Evolutionary conservation across 2,113 vertebrate species (phyloP).

Genomic region (Alexandromys fortis): DNA sequence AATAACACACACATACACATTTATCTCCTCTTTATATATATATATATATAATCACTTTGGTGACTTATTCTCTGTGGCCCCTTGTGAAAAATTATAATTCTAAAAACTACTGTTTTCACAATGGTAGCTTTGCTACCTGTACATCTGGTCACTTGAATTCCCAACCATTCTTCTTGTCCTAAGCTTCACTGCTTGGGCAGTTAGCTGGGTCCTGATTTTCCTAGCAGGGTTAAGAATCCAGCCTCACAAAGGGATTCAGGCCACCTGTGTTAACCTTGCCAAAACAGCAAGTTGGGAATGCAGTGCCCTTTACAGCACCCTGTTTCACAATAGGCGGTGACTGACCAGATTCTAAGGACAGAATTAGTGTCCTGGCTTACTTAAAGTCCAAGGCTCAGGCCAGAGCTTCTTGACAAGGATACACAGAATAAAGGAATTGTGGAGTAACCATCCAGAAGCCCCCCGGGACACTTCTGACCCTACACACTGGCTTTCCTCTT

Average conservation of each 20-base stretch:
- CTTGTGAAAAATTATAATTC: background rate
- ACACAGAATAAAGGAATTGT: background rate
- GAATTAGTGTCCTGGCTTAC: background rate
- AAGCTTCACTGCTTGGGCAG: background rate
- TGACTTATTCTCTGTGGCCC: background rate
- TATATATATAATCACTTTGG: background rate
- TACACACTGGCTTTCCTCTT: background rate
- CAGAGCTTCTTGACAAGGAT: background rate
- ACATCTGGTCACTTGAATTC: background rate
- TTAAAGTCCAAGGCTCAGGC: background rate
- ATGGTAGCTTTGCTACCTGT: background rate
- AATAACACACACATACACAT: too few relatives aligned
- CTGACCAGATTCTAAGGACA: too few relatives aligned
- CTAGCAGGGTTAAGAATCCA: background rate
- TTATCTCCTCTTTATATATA: too few relatives aligned
- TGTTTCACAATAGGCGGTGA: accelerated
- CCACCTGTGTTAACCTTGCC: background rate
- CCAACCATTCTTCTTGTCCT: background rate
- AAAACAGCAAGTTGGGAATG: background rate
- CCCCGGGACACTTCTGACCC: background rate
- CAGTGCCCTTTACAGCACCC: too few relatives aligned
- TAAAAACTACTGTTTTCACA: background rate
- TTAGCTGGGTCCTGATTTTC: background rate
- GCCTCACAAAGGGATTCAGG: background rate
- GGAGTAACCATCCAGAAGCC: background rate